These are phyloP conservation scores for Umimayanthus chanpuru DNA, from an alignment of 92 coral and sea anemone species.

Conservation along the genomic window DNA sequence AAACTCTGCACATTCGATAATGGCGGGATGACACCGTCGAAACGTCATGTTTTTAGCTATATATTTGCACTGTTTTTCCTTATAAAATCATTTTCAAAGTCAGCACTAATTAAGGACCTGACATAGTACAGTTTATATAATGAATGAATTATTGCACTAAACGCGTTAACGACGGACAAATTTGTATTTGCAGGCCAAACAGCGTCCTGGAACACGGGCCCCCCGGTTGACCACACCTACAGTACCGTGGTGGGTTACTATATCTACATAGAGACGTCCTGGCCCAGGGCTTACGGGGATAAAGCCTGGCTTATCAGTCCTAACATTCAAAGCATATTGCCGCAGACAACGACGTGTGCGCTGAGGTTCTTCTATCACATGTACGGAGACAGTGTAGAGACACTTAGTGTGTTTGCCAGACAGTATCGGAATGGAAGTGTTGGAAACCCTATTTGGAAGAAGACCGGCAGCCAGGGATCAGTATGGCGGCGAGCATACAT, in stretches of 20 bases:
- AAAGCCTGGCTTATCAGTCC: slow-evolving; percentile 95
- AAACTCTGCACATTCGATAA: no score
- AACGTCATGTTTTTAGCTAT: no score
- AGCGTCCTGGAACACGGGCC: slow-evolving; percentile 89
- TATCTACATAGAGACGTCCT: slow-evolving; percentile 92
- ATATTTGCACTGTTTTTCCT: no score
- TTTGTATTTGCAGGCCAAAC: slow-evolving; percentile 67
- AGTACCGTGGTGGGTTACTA: slow-evolving; percentile 80
- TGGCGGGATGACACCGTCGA: no score
- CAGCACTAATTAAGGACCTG: no score
- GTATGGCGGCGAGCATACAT: slow-evolving; percentile 82
- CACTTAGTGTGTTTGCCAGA: slow-evolving; percentile 81
- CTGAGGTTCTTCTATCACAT: slow-evolving; percentile 96
- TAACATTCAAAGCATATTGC: slow-evolving; percentile 70
- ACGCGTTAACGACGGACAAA: no score
- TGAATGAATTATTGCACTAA: neutral
- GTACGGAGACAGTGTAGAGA: slow-evolving; percentile 94
- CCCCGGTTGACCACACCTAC: slow-evolving; percentile 91
- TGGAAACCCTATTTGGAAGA: slow-evolving; percentile 58
- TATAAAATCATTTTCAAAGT: no score
- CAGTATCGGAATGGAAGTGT: slow-evolving; percentile 82
- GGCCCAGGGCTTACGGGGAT: slow-evolving; percentile 97
- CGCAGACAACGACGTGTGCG: slow-evolving; percentile 70
- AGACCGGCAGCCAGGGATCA: slow-evolving; percentile 87
- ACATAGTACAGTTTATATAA: neutral